Evolutionary conservation across 2,113 vertebrate species (phyloP).

Genomic region (Seriola quinqueradiata): DNA sequence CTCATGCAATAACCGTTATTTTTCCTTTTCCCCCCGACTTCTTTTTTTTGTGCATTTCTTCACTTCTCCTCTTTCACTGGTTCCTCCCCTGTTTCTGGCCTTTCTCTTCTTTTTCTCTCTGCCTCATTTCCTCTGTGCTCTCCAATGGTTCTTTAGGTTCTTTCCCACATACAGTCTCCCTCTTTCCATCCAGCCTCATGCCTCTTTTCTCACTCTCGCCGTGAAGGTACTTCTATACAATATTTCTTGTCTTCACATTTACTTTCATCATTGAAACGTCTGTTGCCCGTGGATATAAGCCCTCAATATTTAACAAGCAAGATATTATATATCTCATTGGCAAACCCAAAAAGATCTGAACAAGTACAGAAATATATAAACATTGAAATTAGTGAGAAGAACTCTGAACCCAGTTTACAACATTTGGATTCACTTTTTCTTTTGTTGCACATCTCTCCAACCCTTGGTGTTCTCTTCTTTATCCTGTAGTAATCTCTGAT

Average conservation of each 20-base stretch:
- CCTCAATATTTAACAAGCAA: background rate
- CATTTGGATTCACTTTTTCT: background rate
- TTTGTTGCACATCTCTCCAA: background rate
- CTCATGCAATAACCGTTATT: conserved; percentile 72
- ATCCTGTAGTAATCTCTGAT: background rate
- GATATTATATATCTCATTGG: background rate
- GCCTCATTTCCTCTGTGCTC: conserved; percentile 83
- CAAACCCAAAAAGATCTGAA: background rate
- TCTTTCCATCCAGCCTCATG: conserved; percentile 54
- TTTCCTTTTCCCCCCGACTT: conserved; percentile 35
- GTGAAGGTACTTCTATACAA: background rate
- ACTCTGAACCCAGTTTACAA: background rate
- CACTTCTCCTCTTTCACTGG: conserved; percentile 61
- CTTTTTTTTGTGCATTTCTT: conserved; percentile 71
- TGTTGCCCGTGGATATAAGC: background rate
- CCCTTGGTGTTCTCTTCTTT: background rate
- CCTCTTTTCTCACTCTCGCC: conserved; percentile 21
- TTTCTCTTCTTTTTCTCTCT: conserved; percentile 76
- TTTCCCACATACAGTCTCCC: conserved; percentile 78
- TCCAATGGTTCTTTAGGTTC: conserved; percentile 80
- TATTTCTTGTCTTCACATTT: background rate
- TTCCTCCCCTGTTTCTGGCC: conserved; percentile 78
- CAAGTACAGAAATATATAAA: background rate
- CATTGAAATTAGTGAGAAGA: conserved; percentile 3
- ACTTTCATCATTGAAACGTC: background rate